Conservation (phyloP, 2,888 invertebrate genomes). For the Cheiracanthium punctorium region DNA sequence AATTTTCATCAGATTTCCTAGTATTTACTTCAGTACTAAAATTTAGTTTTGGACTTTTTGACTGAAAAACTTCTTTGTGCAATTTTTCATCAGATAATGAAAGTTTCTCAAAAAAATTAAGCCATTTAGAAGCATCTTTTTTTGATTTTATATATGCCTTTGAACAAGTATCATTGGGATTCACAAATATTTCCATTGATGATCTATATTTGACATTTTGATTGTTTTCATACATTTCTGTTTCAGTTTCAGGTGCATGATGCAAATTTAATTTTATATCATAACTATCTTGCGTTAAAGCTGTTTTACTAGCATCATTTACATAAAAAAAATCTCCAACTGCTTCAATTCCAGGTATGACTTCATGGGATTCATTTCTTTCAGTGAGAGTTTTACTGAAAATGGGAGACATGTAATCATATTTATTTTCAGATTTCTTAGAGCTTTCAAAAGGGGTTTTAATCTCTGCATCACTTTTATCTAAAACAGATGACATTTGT, state of each 20-base stretch:
- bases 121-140: background rate
- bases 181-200: background rate
- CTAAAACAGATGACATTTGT: no score
- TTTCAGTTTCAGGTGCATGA: background rate
- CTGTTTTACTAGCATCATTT: background rate
- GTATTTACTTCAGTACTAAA: background rate
- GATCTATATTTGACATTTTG: background rate
- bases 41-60: background rate
- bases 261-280: background rate
- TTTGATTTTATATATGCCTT: background rate
- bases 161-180: background rate
- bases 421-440: no score
- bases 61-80: background rate
- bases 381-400: no score
- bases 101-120: background rate
- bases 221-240: background rate
- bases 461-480: no score
- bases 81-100: background rate
- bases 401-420: no score
- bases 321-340: background rate
- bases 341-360: background rate
- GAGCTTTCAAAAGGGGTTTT: no score
- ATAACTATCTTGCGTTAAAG: background rate
- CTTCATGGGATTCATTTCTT: no score
- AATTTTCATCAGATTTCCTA: background rate